phyloP scores from a whole-genome alignment of 2,113 vertebrate genomes.

The Daboia siamensis region DNA sequence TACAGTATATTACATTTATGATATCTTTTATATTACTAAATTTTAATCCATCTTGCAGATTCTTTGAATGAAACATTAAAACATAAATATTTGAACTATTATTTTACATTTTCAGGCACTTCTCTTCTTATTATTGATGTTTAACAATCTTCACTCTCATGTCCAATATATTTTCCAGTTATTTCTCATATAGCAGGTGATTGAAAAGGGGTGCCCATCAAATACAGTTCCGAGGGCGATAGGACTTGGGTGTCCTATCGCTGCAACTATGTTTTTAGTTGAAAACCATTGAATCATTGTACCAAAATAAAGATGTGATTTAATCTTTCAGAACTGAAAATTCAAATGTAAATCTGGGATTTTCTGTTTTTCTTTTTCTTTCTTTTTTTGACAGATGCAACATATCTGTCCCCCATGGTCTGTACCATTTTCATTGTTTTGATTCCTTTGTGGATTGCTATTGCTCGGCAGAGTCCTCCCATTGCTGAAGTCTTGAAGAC shows the following conservation, averaged over 20 bases:
- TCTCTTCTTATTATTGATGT: conserved; percentile 25
- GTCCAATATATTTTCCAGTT: conserved; percentile 36
- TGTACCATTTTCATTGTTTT: conserved; percentile 79
- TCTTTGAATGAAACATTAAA: background rate
- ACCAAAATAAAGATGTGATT: background rate
- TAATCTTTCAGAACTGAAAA: background rate
- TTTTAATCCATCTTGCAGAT: background rate
- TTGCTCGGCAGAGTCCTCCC: conserved; percentile 79
- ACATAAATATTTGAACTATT: background rate
- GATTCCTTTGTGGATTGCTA: conserved; percentile 85
- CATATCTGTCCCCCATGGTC: conserved; percentile 80
- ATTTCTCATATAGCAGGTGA: conserved; percentile 11
- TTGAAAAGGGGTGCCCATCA: background rate
- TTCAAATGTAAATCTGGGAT: conserved; percentile 7
- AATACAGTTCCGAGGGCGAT: background rate
- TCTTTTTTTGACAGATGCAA: conserved; percentile 69
- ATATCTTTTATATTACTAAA: background rate
- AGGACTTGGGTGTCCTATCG: background rate
- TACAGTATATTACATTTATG: background rate
- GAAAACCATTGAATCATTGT: background rate
- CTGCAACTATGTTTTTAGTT: conserved; percentile 26
- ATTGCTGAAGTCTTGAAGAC: conserved; percentile 82
- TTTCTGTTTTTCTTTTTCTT: background rate
- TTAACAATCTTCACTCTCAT: conserved; percentile 24
- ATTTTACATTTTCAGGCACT: conserved; percentile 2